Evolutionary conservation across 2,888 invertebrate species (phyloP), one percentile per base, ranked within the genome.

Genomic region (Oscheius sp.): DNA sequence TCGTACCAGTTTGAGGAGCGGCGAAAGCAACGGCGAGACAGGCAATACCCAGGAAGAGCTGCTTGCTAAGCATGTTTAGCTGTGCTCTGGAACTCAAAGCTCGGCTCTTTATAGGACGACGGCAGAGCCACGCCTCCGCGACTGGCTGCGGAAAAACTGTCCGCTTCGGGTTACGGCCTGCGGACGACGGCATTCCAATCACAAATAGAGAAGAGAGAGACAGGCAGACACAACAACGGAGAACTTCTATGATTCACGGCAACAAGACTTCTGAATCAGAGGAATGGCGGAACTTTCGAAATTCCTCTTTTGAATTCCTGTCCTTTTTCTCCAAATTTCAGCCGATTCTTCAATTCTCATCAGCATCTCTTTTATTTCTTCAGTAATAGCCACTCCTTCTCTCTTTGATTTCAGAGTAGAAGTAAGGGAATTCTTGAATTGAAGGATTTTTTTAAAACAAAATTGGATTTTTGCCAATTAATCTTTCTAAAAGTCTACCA

Each of bases 21-120:
- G 73, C 73, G 50, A 72, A n/a, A 1, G 73, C 69, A 27, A 77
- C 48, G 64, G 74, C 77, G 42, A 78, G 61, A 48, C 68, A 68
- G 61, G 68, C 68, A 25, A 68, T 48, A 50, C 68, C 68, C 29
- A 68, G 34, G 68, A 68, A 68, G 52, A 68, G 68, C 27, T 68
- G 68, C 68, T 68, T 68, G 58, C 34, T 48, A 50, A 68, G 58
- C 69, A 64, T 64, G 64, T 37, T 64, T 58, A 57, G 61, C 61
- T 55, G 61, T 61, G 61, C 45, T 45, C 61, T 45, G 61, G 45
- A 61, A 17, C 20, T 20, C 33, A 8, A 31, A 27, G 5, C 3
- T 5, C 3, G 55, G 33, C 45, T 25, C 23, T 64, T 50, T 64
- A 64, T 64, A 64, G 0, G 64, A 17, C n/a, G n/a, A n/a, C n/a